These are phyloP conservation scores for Heliangelus exortis DNA, from an alignment of 2,797 vertebrate species.

Conservation along the genomic window DNA sequence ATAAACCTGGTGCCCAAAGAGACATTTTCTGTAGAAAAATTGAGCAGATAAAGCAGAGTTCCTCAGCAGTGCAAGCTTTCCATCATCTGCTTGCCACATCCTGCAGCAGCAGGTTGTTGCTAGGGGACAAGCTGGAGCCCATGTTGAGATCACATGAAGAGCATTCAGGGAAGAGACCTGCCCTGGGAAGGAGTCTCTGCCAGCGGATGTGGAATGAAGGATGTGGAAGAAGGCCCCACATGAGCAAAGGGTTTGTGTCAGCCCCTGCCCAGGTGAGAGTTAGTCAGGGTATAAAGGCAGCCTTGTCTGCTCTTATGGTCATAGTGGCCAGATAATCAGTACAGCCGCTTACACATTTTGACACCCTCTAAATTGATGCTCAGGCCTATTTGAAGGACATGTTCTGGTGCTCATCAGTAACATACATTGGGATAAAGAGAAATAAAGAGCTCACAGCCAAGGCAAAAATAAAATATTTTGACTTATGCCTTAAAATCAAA, in stretches of 20 bases:
- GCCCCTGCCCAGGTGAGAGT: background rate
- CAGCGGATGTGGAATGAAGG: background rate
- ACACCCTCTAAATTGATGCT: background rate
- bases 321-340: fast-evolving
- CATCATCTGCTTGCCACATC: background rate
- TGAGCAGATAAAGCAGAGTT: background rate
- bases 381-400: background rate
- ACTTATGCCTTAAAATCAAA: background rate
- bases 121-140: background rate
- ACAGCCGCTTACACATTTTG: fast-evolving
- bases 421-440: background rate
- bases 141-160: background rate
- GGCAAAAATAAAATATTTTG: background rate
- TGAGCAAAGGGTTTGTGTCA: background rate
- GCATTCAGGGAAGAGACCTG: background rate
- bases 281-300: background rate
- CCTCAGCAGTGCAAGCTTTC: background rate
- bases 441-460: background rate
- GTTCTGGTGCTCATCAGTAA: background rate
- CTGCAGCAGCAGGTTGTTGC: background rate
- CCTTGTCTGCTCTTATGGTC: background rate
- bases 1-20: background rate
- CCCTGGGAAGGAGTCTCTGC: background rate
- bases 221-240: fast-evolving
- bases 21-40: background rate